Base-by-base conservation (phyloP, 2,797 vertebrate genomes). In the Anguilla obscura region DNA sequence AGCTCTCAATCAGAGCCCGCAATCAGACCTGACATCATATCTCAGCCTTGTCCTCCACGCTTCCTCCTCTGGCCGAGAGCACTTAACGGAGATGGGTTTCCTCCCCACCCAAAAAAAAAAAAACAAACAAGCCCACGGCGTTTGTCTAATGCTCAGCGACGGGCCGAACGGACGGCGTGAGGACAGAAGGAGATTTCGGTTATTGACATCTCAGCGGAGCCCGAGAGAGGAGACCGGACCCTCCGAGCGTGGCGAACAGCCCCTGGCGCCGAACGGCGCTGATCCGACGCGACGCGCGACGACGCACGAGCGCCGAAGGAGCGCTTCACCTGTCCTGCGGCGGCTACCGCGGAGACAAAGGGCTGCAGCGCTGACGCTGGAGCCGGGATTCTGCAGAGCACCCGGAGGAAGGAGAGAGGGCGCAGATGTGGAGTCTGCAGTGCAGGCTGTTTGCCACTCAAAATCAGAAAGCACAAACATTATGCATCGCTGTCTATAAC, bases 1-100 rank as follows among this genome's bases (percentile, higher is more conserved):
- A 88, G 79, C 93, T 92, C 92, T 92, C 92, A 92, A 89, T 92
- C 91, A 91, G 88, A 27, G 45, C 33, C 27, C 18, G 6, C 52
- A 80, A 86, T 48, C 56, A 56, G 84, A 80, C 88, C 76, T 83
- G 52, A 88, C 84, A 86, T 82, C 50, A 66, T 30, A n/a, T 27
- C 8, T 12, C 82, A 66, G 79, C 10, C 79, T 50, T 50, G n/a
- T 58, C 36, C 63, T 30, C 40, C 36, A 21, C 0, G 21, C 33
- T 45, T 80, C 27, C 12, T n/a, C 16, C 21, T 54, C 9, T 8
- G 16, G 40, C 50, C 40, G 24, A 58, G 50, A 52, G 63, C 60
- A 88, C 85, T 54, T 60, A 58, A 36, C 12, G 18, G 54, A 76
- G 5, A 45, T 45, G 48, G 58, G 21, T 24, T 33, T 36, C 18